These are phyloP conservation scores for Chionis minor DNA, from an alignment of 2,113 vertebrate species.

Conservation along the genomic window DNA sequence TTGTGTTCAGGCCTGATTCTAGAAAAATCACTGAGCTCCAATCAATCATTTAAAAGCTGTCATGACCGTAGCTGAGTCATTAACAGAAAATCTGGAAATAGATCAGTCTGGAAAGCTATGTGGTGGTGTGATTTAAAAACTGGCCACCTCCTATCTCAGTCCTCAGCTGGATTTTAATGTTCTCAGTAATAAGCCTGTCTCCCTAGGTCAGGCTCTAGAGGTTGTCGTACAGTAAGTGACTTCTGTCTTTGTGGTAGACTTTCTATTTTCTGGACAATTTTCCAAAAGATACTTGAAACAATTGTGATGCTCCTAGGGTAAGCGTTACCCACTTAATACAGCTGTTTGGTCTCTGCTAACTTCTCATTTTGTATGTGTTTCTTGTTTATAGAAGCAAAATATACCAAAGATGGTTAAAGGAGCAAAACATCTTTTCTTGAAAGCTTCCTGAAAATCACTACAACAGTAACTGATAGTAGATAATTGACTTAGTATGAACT, in stretches of 20 bases:
- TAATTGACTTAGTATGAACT: background rate
- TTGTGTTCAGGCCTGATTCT: background rate
- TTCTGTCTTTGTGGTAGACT: background rate
- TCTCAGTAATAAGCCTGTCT: slow-evolving; percentile 98
- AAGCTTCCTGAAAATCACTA: background rate
- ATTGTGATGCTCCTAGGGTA: background rate
- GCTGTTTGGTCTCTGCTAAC: background rate
- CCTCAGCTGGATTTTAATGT: slow-evolving; percentile 99
- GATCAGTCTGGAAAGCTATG: background rate
- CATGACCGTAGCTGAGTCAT: background rate
- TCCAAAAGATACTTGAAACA: background rate
- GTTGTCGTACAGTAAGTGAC: slow-evolving; percentile 97
- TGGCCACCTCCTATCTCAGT: slow-evolving; percentile 95
- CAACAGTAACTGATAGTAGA: background rate
- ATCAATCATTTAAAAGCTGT: background rate
- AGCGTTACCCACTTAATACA: background rate
- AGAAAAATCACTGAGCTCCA: background rate
- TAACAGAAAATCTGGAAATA: background rate
- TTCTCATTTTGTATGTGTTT: background rate
- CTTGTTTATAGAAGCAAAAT: background rate
- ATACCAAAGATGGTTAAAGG: background rate
- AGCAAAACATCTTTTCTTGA: background rate
- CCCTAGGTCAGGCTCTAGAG: slow-evolving; percentile 94
- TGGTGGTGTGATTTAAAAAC: background rate
- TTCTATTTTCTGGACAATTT: background rate